Conservation (phyloP, 2,113 vertebrate species). For the Ondatra zibethicus region DNA sequence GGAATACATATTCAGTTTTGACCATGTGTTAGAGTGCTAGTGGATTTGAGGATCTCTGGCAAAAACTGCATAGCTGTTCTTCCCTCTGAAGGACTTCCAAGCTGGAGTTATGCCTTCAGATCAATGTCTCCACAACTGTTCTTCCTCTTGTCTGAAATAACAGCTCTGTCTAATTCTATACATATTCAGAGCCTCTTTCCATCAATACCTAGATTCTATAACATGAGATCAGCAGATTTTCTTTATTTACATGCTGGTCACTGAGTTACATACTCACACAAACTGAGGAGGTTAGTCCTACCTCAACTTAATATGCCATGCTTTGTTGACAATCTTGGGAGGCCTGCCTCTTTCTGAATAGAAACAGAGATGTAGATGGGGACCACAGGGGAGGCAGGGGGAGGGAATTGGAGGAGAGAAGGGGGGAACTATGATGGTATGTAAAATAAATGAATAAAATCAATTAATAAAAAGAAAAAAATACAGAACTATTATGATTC, state of each 20-base stretch:
- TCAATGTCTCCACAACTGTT: not conserved
- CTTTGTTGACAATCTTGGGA: no score
- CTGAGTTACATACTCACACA: not conserved
- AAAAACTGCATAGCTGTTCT: not conserved
- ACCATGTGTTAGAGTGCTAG: not conserved
- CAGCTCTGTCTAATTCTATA: not conserved
- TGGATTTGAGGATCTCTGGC: not conserved
- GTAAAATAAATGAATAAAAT: no score
- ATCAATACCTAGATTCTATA: not conserved
- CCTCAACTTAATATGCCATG: no score
- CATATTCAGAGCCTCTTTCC: not conserved
- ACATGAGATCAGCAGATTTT: not conserved
- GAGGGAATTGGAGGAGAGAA: no score
- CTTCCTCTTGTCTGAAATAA: not conserved
- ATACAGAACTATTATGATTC: not conserved
- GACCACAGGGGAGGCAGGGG: no score
- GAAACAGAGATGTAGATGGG: no score
- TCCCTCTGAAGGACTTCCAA: not conserved
- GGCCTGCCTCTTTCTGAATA: no score
- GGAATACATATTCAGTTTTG: not conserved
- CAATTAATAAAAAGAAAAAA: no score
- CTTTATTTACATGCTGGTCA: not conserved
- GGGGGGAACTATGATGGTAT: no score
- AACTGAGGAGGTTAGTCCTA: no score
- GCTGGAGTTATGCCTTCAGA: not conserved